phyloP scores from a whole-genome alignment of 1,140 invertebrate genomes.

The Plectrocnemia conspersa region DNA sequence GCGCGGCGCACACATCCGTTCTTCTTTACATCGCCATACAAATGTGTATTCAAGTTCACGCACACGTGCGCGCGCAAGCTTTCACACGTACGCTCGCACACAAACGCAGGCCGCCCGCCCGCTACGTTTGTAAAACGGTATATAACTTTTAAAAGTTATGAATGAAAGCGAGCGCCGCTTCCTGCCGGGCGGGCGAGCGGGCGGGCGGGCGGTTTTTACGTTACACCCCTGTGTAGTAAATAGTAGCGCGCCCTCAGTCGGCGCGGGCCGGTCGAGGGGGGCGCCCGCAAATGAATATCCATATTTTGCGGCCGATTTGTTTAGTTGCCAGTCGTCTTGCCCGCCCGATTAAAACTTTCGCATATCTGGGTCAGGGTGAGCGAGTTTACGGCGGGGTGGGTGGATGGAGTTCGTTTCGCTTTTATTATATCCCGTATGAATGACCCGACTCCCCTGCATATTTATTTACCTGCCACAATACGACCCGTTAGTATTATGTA shows the following conservation, averaged over 20 bases:
- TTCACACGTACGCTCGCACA: neutral
- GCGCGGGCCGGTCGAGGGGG: neutral
- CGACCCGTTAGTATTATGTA: no score
- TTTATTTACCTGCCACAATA: no score
- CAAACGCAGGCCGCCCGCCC: no score
- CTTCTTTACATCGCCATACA: no score
- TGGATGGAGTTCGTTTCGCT: neutral
- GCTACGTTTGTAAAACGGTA: conserved; percentile 20
- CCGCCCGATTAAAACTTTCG: conserved; percentile 19
- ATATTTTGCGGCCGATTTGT: conserved; percentile 29
- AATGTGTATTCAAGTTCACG: neutral
- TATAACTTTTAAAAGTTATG: conserved; percentile 35
- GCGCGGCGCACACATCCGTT: no score
- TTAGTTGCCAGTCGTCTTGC: conserved; percentile 7
- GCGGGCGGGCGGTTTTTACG: conserved; percentile 16
- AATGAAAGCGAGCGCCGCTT: conserved; percentile 29
- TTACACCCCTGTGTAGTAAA: conserved; percentile 19
- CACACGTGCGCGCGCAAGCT: neutral
- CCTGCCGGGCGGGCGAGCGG: conserved; percentile 5
- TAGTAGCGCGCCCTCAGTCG: conserved; percentile 2
- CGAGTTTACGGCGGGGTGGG: neutral
- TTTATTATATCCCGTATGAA: neutral
- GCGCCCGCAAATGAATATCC: conserved; percentile 7
- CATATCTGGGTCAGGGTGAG: conserved; percentile 3
- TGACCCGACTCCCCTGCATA: no score